A percentile compares a stretch with the other conserved stretches of the same genome.
Conservation (phyloP, 2,113 vertebrate genomes). For the Acanthisitta chloris region DNA sequence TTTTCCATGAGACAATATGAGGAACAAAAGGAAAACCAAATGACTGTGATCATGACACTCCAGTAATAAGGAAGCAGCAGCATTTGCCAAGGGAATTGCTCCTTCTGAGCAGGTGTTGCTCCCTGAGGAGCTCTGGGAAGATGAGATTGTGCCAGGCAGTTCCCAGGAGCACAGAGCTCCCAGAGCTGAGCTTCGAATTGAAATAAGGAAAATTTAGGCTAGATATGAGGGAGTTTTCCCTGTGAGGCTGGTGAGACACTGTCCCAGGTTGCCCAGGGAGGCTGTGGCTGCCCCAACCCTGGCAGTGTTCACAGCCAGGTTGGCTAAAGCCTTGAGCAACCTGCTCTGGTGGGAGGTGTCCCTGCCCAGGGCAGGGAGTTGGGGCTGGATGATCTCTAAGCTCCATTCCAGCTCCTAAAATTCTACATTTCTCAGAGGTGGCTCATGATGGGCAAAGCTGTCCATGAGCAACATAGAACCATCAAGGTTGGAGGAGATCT, state of each 20-base stretch:
- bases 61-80: neutral
- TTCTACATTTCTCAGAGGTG: neutral
- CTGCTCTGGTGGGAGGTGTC: no score
- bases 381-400: no score
- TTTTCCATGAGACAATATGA: neutral
- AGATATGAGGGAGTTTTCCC: no score
- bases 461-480: neutral
- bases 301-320: no score
- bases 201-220: no score
- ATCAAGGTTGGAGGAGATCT: no score
- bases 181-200: neutral
- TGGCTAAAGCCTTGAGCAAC: no score
- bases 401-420: no score
- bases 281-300: no score
- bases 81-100: neutral
- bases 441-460: neutral
- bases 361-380: no score
- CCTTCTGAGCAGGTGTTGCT: neutral
- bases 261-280: no score
- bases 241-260: no score
- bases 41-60: accelerated
- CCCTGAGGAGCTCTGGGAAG: neutral
- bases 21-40: neutral
- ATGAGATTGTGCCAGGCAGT: neutral
- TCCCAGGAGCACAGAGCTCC: neutral